A percentile compares a stretch with the other conserved stretches of the same genome.
Evolutionary conservation across 2,113 vertebrate genomes (phyloP).

Genomic region (Dromas ardeola): DNA sequence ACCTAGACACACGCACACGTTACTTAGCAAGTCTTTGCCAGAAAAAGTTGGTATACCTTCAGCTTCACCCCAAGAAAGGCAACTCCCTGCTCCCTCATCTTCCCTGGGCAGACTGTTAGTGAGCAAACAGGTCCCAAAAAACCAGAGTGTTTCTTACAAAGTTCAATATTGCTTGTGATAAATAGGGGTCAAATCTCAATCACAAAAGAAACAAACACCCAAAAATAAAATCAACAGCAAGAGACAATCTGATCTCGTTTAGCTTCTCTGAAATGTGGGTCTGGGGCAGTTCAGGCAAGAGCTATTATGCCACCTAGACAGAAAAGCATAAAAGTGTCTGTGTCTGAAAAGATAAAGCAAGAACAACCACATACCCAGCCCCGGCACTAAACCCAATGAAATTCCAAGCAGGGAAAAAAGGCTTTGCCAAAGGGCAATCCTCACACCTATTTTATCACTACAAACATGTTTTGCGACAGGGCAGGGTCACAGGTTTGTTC

Average conservation of each 20-base stretch:
- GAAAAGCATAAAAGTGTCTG: not conserved
- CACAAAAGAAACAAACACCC: not conserved
- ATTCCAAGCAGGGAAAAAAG: not conserved
- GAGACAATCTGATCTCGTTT: not conserved
- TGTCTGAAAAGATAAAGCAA: not conserved
- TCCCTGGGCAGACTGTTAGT: not conserved
- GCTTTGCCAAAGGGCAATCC: not conserved
- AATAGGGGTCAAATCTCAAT: not conserved
- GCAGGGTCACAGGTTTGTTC: not conserved
- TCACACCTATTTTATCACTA: not conserved
- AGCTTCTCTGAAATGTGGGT: not conserved
- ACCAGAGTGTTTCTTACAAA: not conserved
- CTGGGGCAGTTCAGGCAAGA: not conserved
- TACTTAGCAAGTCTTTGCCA: not conserved
- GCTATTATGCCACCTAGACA: not conserved
- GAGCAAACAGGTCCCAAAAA: not conserved
- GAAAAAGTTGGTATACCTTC: not conserved
- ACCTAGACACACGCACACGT: fast-evolving
- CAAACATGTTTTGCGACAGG: not conserved
- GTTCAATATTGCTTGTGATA: not conserved
- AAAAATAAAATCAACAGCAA: not conserved
- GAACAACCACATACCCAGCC: not conserved
- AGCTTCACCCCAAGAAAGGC: not conserved
- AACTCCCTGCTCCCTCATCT: not conserved
- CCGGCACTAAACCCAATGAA: not conserved